Conservation (phyloP, 1,140 invertebrate species). For the Octopus sinensis region DNA sequence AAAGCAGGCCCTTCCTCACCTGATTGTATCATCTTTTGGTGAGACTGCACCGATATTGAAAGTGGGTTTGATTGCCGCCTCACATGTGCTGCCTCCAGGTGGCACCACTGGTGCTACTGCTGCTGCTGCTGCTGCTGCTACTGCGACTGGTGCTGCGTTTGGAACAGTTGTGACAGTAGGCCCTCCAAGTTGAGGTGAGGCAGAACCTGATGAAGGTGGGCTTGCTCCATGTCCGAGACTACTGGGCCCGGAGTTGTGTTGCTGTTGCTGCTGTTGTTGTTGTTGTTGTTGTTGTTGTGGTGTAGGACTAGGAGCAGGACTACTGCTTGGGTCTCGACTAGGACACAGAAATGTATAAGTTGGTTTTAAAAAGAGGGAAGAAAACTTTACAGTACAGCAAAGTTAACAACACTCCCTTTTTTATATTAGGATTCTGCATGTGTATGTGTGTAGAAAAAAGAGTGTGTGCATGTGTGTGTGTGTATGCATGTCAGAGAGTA, state of each 20-base stretch:
- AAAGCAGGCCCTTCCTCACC: conserved; percentile 22
- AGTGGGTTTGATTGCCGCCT: conserved; percentile 7
- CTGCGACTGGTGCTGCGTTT: not conserved
- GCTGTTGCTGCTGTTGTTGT: too few relatives aligned
- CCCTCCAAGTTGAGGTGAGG: not conserved
- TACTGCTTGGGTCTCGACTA: not conserved
- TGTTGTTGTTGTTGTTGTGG: not conserved
- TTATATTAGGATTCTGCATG: too few relatives aligned
- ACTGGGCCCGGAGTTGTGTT: not conserved
- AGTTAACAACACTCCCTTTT: too few relatives aligned
- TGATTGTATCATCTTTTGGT: conserved; percentile 41
- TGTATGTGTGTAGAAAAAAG: too few relatives aligned
- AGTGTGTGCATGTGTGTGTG: too few relatives aligned
- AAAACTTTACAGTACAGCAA: too few relatives aligned
- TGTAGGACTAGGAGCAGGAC: not conserved
- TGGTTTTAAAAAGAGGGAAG: too few relatives aligned
- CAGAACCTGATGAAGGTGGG: not conserved
- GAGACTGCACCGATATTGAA: conserved; percentile 43
- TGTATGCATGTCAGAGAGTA: too few relatives aligned
- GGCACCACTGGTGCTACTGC: not conserved
- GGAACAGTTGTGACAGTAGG: not conserved
- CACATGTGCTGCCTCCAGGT: not conserved
- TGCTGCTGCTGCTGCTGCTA: not conserved
- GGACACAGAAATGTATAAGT: not conserved
- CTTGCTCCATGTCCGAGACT: not conserved